Evolutionary conservation across 2,888 invertebrate genomes (phyloP), one percentile per base, ranked within the genome.

Genomic region (Dicyrtoma fusca): DNA sequence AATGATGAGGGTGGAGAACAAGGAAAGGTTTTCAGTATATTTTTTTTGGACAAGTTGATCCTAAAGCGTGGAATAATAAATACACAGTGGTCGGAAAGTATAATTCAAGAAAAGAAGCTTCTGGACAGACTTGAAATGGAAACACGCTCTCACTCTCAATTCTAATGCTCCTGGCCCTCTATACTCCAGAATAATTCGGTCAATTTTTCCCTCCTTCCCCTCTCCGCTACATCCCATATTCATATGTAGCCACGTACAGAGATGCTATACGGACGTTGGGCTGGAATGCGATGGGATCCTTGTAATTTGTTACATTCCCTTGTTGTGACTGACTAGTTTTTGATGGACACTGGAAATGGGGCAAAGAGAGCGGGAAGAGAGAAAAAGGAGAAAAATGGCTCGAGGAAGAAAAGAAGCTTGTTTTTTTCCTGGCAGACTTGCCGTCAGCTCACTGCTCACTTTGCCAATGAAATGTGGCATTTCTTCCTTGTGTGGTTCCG

Each of bases 341-440:
- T 77, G 77, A 77, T 75, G 75, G 77, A 77, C 75, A 72, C 71
- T 74, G 74, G 68, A 75, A 75, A 75, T 75, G 77, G 77, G 75
- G 73, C 74, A 75, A 71, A 73, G 47, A 74, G 77, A 73, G 71
- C 17, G 61, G 8, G 44, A n/a, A n/a, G 44, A 42, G 42, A 61
- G 53, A 21, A 51, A n/a, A 26, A 8, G 17, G 62, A 72, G 68
- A 72, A 72, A 68, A 72, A 72, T 66, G 49, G 61, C 49, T 47
- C 1, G 21, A 57, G 55, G 42, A 44, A 68, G 34, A 68, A 68
- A 57, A 57, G 57, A 57, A 68, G 21, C 57, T 57, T n/a, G n/a
- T n/a, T n/a, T n/a, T n/a, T 68, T 68, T 55, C 44, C 44, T 68
- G 1, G 26, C 11, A 51, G 55, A 17, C 57, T 68, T 34, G 1